Base-by-base conservation (phyloP, 2,113 vertebrate species). In the Melanocharis versteri region DNA sequence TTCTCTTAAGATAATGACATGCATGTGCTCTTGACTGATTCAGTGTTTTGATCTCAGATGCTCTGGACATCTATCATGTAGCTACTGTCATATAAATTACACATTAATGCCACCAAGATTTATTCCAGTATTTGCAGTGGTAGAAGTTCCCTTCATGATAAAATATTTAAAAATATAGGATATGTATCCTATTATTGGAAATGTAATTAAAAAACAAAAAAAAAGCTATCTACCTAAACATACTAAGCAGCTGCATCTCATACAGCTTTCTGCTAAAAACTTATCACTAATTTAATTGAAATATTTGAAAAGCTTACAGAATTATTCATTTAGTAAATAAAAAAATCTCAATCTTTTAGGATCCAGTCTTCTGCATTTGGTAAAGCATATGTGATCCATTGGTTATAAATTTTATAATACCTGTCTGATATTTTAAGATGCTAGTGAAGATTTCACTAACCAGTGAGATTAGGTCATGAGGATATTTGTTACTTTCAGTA, bases 21-120 rank as follows among this genome's bases (percentile, higher is more conserved):
- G 68, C 90, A 93, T 51, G 86, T 93, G 95, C 87, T 94, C 76
- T 53, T 90, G 79, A 86, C 85, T 94, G 93, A 88, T 93, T 89
- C 79, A 64, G 44, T 94, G 92, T 96, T 97, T 96, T 96, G 96
- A 96, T 97, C 93, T 96, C 60, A 48, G 75, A 83, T 90, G 33
- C 83, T 92, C 85, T 94, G 93, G 88, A 89, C 90, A 96, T 96
- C 51, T 89, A 93, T 96, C 92, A 86, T 81, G n/a, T 75, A 93
- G 83, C 83, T 93, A 78, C 87, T 95, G 88, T 93, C 92, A 84
- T 83, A 96, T 87, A 83, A 94, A 96, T 93, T 94, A 83, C 68
- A 90, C 51, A 71, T 91, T 84, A 89, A 68, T 89, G 93, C 92
- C 64, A 44, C 37, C 58, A 64, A 83, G 79, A 93, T 89, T 93